phyloP scores from a whole-genome alignment of 2,888 invertebrate genomes.

The Rhingia campestris region DNA sequence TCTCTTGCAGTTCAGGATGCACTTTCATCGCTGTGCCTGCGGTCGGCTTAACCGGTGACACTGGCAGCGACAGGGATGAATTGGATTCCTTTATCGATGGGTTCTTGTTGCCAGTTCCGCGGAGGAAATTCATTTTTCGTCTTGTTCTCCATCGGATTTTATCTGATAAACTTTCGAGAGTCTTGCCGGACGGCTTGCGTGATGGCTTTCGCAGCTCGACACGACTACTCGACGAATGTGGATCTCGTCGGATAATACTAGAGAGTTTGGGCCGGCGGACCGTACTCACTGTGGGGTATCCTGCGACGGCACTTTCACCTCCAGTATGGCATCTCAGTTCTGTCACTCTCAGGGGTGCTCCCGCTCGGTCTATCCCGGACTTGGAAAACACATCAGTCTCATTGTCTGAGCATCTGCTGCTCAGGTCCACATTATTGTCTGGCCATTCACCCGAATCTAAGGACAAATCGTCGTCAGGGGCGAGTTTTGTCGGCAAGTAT shows the following conservation, averaged over 20 bases:
- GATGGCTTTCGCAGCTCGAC: conserved; percentile 65
- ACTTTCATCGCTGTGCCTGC: conserved; percentile 40
- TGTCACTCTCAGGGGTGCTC: conserved; percentile 56
- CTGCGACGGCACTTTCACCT: conserved; percentile 75
- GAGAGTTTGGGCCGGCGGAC: conserved; percentile 78
- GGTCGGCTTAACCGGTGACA: conserved; percentile 58
- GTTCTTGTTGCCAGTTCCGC: conserved; percentile 57
- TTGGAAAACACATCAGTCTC: conserved; percentile 75
- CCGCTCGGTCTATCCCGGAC: conserved; percentile 57
- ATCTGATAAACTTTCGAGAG: conserved; percentile 67
- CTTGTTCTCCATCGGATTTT: conserved; percentile 72
- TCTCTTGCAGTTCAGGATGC: conserved; percentile 62
- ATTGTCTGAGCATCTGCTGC: conserved; percentile 65
- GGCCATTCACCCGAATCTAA: conserved; percentile 60
- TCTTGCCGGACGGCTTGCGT: conserved; percentile 62
- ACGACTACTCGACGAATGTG: conserved; percentile 58
- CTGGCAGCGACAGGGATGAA: conserved; percentile 55
- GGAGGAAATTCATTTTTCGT: conserved; percentile 69
- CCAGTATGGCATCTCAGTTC: conserved; percentile 61
- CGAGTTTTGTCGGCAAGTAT: conserved; percentile 58
- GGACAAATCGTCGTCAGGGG: conserved; percentile 66
- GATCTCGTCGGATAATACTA: conserved; percentile 76
- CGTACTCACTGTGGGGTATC: conserved; percentile 68
- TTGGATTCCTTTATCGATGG: conserved; percentile 65
- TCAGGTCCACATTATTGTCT: conserved; percentile 58